Evolutionary conservation across 1,140 invertebrate species (phyloP).

Genomic region (Yoshiicerus persimilis): DNA sequence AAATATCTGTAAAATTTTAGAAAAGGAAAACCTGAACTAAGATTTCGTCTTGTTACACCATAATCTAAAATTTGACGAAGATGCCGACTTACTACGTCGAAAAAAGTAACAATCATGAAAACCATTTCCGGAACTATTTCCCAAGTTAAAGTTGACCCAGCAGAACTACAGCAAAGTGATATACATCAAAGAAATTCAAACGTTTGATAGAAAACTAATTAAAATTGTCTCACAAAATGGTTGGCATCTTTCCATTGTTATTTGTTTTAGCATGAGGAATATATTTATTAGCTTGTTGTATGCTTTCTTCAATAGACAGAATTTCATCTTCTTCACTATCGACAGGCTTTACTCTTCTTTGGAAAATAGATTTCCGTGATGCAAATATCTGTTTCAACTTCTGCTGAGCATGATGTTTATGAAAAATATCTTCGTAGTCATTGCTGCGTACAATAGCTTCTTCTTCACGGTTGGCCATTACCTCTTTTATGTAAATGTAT

Average conservation of each 20-base stretch:
- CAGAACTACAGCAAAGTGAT: background rate
- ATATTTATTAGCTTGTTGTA: background rate
- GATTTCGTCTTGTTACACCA: too few species aligned
- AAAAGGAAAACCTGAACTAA: too few species aligned
- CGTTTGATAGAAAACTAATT: background rate
- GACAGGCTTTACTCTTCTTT: background rate
- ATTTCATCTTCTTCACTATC: background rate
- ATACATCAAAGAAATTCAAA: background rate
- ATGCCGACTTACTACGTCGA: background rate
- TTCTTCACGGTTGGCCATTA: too few species aligned
- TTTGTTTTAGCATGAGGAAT: background rate
- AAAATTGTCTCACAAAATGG: background rate
- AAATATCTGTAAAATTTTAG: background rate
- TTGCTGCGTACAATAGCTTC: background rate
- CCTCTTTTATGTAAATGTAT: too few species aligned
- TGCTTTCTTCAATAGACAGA: background rate
- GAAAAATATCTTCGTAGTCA: background rate
- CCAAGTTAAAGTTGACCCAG: background rate
- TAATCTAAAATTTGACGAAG: background rate
- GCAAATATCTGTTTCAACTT: background rate
- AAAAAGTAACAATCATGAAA: background rate
- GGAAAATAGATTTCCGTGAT: background rate
- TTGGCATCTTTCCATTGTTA: background rate
- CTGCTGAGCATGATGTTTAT: background rate
- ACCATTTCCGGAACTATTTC: background rate